Base-by-base conservation (phyloP, 2,113 vertebrate species). In the Myiozetetes cayanensis region DNA sequence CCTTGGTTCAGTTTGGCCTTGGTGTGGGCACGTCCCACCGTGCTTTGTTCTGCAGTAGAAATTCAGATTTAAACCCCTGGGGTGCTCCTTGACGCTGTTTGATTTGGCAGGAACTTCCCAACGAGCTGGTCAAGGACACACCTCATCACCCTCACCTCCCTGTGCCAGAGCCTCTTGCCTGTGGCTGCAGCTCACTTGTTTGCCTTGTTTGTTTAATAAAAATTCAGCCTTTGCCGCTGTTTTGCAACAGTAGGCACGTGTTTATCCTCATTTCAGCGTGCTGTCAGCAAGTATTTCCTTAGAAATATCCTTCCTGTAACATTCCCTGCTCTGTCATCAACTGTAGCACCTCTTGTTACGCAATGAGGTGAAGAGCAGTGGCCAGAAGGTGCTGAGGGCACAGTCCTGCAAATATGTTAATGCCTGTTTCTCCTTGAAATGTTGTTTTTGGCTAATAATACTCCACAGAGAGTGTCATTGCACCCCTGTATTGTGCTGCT, bases 111-210 rank as follows among this genome's bases (percentile, higher is more conserved):
- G 50, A 52, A 8, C 73, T 87, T 89, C 22, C 13, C 61, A 49
- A 46, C 39, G 8, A 7, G 56, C 4, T 85, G 94, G 58, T 70
- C 80, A 94, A 89, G 95, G 95, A 68, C 94, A 37, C 41, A 6
- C n/a, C 91, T 93, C 94, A 19, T 94, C 92, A 92, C 44, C 80
- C 50, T 94, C 96, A 92, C 94, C 84, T 94, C 70, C 3, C 78
- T 79, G 71, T 95, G 94, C 56, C 89, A 92, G 73, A 59, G 37
- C 47, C 4, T 67, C 91, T 81, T 81, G 91, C 94, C 95, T 33
- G 47, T n/a, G 80, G 95, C 80, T 92, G 93, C 47, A 44, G 80
- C 80, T 87, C 19, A 1, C 44, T 72, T 78, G 73, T 81, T 92
- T 89, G 81, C 66, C 0, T 0, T 89, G 91, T 92, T 95, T 89